Evolutionary conservation across 2,797 vertebrate species (phyloP).

Genomic region (Hippoglossus hippoglossus): DNA sequence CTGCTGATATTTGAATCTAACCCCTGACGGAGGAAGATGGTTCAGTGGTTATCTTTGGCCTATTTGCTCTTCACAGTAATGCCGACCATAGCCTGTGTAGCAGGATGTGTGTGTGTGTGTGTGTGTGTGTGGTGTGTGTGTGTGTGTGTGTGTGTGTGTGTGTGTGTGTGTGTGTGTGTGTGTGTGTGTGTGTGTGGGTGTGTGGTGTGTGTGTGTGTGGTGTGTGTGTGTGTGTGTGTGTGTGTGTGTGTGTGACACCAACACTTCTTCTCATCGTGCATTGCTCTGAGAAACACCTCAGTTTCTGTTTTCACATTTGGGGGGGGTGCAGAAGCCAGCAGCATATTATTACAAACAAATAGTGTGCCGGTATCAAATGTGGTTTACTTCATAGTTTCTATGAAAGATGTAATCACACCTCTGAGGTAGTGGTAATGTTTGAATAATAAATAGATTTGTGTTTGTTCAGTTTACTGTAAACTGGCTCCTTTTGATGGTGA

Average conservation of each 20-base stretch:
- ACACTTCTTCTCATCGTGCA: conserved; percentile 59
- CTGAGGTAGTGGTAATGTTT: no score
- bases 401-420: no score
- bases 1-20: background rate
- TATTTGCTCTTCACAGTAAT: conserved; percentile 16
- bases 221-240: conserved; percentile 17
- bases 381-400: background rate
- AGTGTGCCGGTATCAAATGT: background rate
- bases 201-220: conserved; percentile 8
- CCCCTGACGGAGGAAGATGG: conserved; percentile 49
- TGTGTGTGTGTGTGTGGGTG: no score
- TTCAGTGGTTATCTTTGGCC: conserved; percentile 51
- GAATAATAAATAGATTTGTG: no score
- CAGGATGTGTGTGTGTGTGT: conserved; percentile 36
- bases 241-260: conserved; percentile 29
- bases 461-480: no score
- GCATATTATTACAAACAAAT: background rate
- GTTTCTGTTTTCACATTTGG: background rate
- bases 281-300: conserved; percentile 32
- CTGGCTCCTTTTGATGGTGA: no score
- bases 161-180: no score
- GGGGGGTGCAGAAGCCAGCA: background rate
- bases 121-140: conserved; percentile 15
- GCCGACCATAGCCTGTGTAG: conserved; percentile 25
- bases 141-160: no score